phyloP scores from a whole-genome alignment of 2,888 invertebrate species.

The Drosophila neotestacea region DNA sequence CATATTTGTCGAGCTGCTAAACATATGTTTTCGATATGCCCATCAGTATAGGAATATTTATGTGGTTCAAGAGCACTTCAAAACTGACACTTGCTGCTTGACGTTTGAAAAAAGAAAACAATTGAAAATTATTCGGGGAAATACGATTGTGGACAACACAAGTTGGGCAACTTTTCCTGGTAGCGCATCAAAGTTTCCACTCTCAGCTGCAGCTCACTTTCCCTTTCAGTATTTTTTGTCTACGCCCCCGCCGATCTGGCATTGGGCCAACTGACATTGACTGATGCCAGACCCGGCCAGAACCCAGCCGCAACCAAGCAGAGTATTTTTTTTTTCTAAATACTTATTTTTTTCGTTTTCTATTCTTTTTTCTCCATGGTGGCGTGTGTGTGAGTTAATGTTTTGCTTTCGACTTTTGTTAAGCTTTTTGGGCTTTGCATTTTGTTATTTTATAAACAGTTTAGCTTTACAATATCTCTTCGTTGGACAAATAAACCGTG shows the following conservation, averaged over 20 bases:
- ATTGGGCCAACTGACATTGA: conserved; percentile 81
- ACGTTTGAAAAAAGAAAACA: conserved; percentile 44
- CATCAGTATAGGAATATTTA: conserved; percentile 16
- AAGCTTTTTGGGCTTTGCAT: conserved; percentile 48
- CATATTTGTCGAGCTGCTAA: conserved; percentile 43
- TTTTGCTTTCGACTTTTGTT: conserved; percentile 60
- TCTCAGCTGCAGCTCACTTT: conserved; percentile 49
- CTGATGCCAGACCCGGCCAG: conserved; percentile 74
- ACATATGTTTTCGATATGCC: conserved; percentile 59
- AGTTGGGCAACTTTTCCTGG: conserved; percentile 43
- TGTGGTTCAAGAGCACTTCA: conserved; percentile 23
- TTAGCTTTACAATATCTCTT: conserved; percentile 34
- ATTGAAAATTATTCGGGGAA: conserved; percentile 44
- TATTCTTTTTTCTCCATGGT: conserved; percentile 29
- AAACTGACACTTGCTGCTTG: conserved; percentile 61
- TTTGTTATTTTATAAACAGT: conserved; percentile 66
- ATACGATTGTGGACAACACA: background rate
- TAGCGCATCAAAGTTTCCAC: conserved; percentile 38
- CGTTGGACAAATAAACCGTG: conserved; percentile 36
- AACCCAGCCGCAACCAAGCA: conserved; percentile 19
- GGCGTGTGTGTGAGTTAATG: conserved; percentile 71
- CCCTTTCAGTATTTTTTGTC: conserved; percentile 56
- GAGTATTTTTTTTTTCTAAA: conserved; percentile 8
- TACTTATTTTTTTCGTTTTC: background rate
- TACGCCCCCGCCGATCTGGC: conserved; percentile 69